Percentiles rank a stretch among this genome's conserved stretches.
These are phyloP conservation scores for Bradypus variegatus DNA, from an alignment of 2,797 vertebrate genomes.

Conservation along the genomic window DNA sequence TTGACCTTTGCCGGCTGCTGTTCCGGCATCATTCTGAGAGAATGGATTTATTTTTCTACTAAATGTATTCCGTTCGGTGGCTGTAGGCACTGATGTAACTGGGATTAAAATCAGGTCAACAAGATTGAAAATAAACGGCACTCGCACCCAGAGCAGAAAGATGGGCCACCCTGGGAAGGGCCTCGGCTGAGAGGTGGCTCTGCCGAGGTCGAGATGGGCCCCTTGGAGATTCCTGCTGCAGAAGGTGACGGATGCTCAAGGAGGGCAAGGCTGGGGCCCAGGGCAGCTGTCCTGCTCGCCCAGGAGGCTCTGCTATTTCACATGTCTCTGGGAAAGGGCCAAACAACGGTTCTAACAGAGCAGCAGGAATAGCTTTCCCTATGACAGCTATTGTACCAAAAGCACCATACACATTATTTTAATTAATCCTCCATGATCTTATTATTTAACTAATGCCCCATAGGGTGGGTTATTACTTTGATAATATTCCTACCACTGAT, in stretches of 20 bases:
- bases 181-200: neutral
- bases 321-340: fast-evolving
- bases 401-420: fast-evolving
- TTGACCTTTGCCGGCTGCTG: conserved; percentile 60
- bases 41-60: conserved; percentile 55
- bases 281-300: no score
- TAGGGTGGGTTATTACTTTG: neutral
- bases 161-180: neutral
- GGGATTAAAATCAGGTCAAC: conserved; percentile 63
- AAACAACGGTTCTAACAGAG: fast-evolving
- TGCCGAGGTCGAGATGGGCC: neutral
- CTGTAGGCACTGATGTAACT: conserved; percentile 33
- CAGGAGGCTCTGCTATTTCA: fast-evolving
- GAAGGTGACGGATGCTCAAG: neutral
- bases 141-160: conserved; percentile 49
- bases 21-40: conserved; percentile 31
- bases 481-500: neutral
- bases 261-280: neutral
- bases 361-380: fast-evolving
- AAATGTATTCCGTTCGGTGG: conserved; percentile 27
- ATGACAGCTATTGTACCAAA: fast-evolving
- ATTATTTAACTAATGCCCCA: neutral
- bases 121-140: conserved; percentile 51
- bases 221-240: fast-evolving
- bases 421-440: neutral